Base-by-base conservation (phyloP, 53 echinoderm and acorn worm species). In the Echinarachnius parma region DNA sequence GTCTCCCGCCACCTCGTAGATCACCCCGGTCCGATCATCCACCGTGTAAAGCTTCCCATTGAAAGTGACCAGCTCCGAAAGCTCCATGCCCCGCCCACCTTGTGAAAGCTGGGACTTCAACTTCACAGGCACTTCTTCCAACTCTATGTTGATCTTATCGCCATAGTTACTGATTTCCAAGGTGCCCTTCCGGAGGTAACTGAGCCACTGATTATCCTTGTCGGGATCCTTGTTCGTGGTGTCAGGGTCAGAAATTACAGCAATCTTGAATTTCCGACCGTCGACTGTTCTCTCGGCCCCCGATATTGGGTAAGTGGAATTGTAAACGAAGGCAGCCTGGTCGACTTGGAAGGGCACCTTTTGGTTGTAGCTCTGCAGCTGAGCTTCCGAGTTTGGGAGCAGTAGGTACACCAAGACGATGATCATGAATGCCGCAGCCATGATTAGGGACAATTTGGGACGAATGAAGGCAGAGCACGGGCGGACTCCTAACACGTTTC, bases 1-100 rank as follows among this genome's bases (percentile, higher is more conserved):
- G 46, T 88, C 82, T 21, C 79, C 92, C 16, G 62, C 55, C 9
- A 98, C 79, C 69, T 98, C 85, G 46, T 92, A 98, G 45, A 98
- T 52, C 31, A 98, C 83, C 14, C 98, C 98, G 0, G 98, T 98
- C 16, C 98, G 70, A 60, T 98, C 98, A 52, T 98, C 98, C 20
- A 98, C 92, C 10, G 91, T 61, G 47, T 92, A 92, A 9, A 92
- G 58, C 72, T 92, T 92, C 11, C 98, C 98, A 68, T 98, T 92
- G 56, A 98, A 98, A 3, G 78, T 75, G n/a, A 86, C 37, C 53
- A 98, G 60, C 78, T 98, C 98, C 2, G 98, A 98, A 1, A 92
- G 81, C 36, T 98, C 98, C 98, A 98, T 98, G 33, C 85, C 88
- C 26, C 98, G 58, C 30, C 88, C 98, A 14, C 98, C 98, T 28